Conservation (phyloP, 2,888 invertebrate genomes). For the Leucozona laternaria region DNA sequence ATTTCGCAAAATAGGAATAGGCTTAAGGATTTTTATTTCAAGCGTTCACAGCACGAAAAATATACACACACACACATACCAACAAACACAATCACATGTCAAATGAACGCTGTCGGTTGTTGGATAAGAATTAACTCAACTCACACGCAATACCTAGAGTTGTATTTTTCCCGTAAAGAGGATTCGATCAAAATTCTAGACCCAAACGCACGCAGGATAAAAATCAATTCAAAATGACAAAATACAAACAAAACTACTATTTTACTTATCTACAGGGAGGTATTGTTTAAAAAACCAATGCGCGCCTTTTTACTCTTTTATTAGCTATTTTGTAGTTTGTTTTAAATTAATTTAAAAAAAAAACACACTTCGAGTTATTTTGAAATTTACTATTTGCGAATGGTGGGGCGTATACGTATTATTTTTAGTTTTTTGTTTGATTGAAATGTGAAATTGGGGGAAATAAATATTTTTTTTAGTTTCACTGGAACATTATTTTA, state of each 20-base stretch:
- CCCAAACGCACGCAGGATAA: constrained; percentile 44
- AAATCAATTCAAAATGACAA: constrained; percentile 55
- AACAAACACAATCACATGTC: constrained; percentile 45
- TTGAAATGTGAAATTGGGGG: neutral
- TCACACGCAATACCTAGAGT: constrained; percentile 59
- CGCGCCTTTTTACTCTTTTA: constrained; percentile 40
- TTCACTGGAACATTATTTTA: neutral
- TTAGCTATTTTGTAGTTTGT: neutral
- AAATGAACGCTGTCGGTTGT: constrained; percentile 49
- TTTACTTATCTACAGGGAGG: constrained; percentile 34
- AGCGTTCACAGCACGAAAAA: constrained; percentile 15
- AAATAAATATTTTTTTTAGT: neutral
- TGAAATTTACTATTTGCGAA: neutral
- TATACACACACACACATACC: constrained; percentile 13
- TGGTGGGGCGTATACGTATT: constrained; percentile 42
- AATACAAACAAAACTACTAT: constrained; percentile 48
- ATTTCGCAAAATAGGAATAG: constrained; percentile 45
- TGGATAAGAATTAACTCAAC: constrained; percentile 48
- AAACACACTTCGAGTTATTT: constrained; percentile 3
- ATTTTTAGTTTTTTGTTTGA: constrained; percentile 10
- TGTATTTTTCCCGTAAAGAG: constrained; percentile 42
- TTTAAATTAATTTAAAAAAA: neutral
- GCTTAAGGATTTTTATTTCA: constrained; percentile 14
- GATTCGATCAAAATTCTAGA: constrained; percentile 49
- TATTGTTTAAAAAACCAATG: constrained; percentile 43